Conservation (phyloP, 2,888 invertebrate species). For the Drosophila leonis region DNA sequence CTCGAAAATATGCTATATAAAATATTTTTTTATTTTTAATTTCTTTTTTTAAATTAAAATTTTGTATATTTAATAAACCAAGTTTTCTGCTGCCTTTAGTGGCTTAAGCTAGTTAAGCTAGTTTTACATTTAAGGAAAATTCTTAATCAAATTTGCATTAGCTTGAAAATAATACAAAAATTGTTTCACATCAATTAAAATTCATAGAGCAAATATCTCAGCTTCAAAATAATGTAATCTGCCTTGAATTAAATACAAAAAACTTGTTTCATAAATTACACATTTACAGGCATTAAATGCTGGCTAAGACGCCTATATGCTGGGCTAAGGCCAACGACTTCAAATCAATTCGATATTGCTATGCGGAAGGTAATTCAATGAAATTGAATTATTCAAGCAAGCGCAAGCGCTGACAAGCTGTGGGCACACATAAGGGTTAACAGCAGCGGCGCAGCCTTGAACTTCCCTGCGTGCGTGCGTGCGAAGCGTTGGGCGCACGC, state of each 20-base stretch:
- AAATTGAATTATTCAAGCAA: constrained; percentile 27
- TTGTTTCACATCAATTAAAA: not conserved
- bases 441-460: constrained; percentile 45
- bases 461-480: constrained; percentile 44
- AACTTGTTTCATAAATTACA: constrained; percentile 1
- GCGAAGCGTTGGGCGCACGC: constrained; percentile 42
- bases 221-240: not conserved
- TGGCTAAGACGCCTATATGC: not conserved
- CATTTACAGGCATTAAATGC: not conserved
- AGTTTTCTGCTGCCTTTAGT: no score
- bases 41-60: no score
- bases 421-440: constrained; percentile 28
- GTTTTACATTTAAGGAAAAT: no score
- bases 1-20: constrained; percentile 1
- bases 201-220: not conserved
- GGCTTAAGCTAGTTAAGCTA: no score
- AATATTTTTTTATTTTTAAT: no score
- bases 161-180: not conserved
- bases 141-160: not conserved
- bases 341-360: constrained; percentile 12
- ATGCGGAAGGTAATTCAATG: constrained; percentile 38
- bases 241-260: not conserved
- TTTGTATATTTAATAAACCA: no score
- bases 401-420: constrained; percentile 17
- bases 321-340: not conserved